Conservation (phyloP, 2,113 vertebrate genomes). For the Cardinalis cardinalis region DNA sequence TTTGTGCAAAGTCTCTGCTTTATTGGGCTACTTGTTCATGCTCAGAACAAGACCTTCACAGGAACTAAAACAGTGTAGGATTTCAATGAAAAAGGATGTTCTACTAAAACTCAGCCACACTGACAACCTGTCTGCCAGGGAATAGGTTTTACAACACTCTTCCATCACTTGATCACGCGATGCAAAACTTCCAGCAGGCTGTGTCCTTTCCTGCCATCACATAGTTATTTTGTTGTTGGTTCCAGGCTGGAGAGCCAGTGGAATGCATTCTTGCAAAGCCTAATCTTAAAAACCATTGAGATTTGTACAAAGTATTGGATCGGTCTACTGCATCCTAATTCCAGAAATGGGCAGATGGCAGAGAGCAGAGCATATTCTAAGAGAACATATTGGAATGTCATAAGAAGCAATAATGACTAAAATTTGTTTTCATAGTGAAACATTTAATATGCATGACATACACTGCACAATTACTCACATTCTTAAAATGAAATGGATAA, state of each 20-base stretch:
- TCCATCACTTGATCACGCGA: neutral
- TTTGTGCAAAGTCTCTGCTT: neutral
- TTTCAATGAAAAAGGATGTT: neutral
- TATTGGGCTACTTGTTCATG: neutral
- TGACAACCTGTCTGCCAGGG: neutral
- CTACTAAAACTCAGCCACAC: neutral
- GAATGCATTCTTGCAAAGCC: conserved; percentile 25
- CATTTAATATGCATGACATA: conserved; percentile 49
- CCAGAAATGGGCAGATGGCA: conserved; percentile 10
- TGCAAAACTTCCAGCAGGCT: conserved; percentile 22
- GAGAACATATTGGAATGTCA: conserved; percentile 21
- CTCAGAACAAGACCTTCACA: neutral
- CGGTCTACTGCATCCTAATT: neutral
- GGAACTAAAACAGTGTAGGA: neutral
- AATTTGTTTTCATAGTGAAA: conserved; percentile 38
- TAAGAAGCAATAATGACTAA: conserved; percentile 39
- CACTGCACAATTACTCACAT: conserved; percentile 41
- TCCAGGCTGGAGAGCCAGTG: neutral
- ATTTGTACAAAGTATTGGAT: neutral
- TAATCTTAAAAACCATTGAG: conserved; percentile 30
- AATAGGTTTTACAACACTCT: neutral
- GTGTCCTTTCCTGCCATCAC: neutral
- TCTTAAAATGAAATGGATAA: conserved; percentile 53
- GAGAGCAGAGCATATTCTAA: neutral
- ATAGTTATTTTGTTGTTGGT: neutral